phyloP scores from a whole-genome alignment of 2,797 vertebrate genomes.

The Benthosema pterotum region DNA sequence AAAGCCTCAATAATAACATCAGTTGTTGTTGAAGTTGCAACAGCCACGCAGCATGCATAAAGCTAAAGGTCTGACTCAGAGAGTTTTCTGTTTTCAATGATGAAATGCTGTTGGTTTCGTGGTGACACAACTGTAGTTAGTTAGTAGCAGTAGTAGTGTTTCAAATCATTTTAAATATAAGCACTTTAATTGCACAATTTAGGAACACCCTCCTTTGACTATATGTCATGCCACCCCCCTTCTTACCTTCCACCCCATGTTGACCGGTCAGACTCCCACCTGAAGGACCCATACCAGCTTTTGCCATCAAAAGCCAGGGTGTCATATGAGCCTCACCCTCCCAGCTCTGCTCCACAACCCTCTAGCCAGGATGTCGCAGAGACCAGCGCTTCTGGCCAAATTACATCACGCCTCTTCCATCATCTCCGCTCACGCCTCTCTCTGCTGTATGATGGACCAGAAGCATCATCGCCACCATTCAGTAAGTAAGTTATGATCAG shows the following conservation, averaged over 20 bases:
- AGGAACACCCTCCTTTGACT: conserved; percentile 74
- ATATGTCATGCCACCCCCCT: conserved; percentile 38
- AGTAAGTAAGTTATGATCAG: conserved; percentile 46
- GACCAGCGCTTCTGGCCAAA: conserved; percentile 20
- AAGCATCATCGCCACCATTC: conserved; percentile 53
- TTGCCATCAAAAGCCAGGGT: conserved; percentile 21
- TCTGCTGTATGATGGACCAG: conserved; percentile 17
- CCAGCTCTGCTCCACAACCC: conserved; percentile 31
- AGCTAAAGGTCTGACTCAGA: too few species aligned
- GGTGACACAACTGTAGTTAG: too few species aligned
- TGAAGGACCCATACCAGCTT: conserved; percentile 32
- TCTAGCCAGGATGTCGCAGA: conserved; percentile 2
- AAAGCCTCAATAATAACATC: too few species aligned
- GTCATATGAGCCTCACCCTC: conserved; percentile 45
- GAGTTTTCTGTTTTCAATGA: too few species aligned
- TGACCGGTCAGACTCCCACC: conserved; percentile 52
- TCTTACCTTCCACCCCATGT: conserved; percentile 65
- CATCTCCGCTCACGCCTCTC: conserved; percentile 31
- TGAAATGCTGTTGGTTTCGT: too few species aligned
- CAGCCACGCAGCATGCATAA: too few species aligned
- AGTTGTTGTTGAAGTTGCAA: too few species aligned
- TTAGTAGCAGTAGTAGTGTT: too few species aligned
- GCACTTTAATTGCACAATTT: too few species aligned
- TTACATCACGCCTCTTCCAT: conserved; percentile 39
- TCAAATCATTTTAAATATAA: too few species aligned